phyloP scores from a whole-genome alignment of 2,113 vertebrate genomes.

The Piaya cayana region DNA sequence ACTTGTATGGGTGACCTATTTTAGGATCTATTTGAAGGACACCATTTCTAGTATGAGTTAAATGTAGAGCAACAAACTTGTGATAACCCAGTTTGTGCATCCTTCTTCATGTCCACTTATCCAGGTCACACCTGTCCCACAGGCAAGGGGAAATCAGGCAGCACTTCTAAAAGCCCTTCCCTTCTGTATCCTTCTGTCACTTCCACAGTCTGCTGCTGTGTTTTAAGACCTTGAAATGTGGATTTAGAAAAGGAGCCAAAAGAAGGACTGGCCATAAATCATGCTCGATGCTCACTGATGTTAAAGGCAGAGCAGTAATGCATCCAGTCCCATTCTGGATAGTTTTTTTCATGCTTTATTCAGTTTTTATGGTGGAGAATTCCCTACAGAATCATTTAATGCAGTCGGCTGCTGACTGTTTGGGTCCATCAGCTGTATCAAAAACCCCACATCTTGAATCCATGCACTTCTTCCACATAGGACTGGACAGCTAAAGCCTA shows the following conservation, averaged over 20 bases:
- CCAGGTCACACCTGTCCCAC: slow-evolving; percentile 47
- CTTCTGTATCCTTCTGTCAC: not conserved
- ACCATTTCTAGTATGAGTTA: not conserved
- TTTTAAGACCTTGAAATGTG: not conserved
- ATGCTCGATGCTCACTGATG: not conserved
- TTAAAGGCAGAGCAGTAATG: not conserved
- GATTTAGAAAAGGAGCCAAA: not conserved
- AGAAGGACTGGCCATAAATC: not conserved
- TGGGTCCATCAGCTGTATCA: not conserved
- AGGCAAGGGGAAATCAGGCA: slow-evolving; percentile 9
- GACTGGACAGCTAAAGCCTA: not conserved
- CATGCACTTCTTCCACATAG: not conserved
- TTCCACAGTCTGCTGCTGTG: not conserved
- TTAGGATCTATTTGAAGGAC: not conserved
- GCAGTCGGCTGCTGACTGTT: not conserved
- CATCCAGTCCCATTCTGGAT: not conserved
- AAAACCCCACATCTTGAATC: not conserved
- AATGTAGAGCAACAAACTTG: not conserved
- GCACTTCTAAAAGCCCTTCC: not conserved
- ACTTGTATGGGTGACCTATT: slow-evolving; percentile 6
- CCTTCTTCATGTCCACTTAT: slow-evolving; percentile 17
- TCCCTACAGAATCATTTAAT: not conserved
- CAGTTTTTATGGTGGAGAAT: not conserved
- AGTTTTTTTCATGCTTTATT: not conserved
- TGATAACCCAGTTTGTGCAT: not conserved